A percentile compares a stretch with the other conserved stretches of the same genome.
Evolutionary conservation across 1,140 invertebrate species (phyloP).

Genomic region (Vanessa atalanta): DNA sequence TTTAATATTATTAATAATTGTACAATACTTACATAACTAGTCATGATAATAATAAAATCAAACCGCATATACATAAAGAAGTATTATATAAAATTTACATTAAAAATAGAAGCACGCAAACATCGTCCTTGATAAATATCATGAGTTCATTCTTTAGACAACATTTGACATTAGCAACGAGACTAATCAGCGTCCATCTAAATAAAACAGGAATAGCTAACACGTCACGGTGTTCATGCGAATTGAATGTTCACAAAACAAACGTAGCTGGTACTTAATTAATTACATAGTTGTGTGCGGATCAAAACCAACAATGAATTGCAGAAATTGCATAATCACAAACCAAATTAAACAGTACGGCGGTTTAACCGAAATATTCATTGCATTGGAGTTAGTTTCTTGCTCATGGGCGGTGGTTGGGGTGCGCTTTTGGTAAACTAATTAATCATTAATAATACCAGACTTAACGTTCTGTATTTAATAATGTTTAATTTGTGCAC

Average conservation of each 20-base stretch:
- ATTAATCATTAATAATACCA: background rate
- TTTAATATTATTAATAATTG: no score
- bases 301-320: conserved; percentile 30
- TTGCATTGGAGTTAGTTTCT: conserved; percentile 7
- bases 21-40: no score
- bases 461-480: no score
- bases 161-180: conserved; percentile 41
- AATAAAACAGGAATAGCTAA: conserved; percentile 56
- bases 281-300: conserved; percentile 19
- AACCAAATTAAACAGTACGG: conserved; percentile 10
- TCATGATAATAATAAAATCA: no score
- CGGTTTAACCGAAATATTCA: conserved; percentile 12
- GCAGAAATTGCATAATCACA: conserved; percentile 22
- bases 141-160: conserved; percentile 34
- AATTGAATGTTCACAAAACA: conserved; percentile 25
- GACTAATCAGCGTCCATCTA: conserved; percentile 59
- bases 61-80: background rate
- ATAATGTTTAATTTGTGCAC: no score
- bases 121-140: conserved; percentile 29
- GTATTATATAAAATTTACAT: background rate
- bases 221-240: conserved; percentile 34
- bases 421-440: background rate
- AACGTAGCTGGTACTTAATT: conserved; percentile 19
- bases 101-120: conserved; percentile 19
- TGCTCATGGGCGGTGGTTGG: background rate